Evolutionary conservation across 2,113 vertebrate species (phyloP).

Genomic region (Oreochromis aureus): DNA sequence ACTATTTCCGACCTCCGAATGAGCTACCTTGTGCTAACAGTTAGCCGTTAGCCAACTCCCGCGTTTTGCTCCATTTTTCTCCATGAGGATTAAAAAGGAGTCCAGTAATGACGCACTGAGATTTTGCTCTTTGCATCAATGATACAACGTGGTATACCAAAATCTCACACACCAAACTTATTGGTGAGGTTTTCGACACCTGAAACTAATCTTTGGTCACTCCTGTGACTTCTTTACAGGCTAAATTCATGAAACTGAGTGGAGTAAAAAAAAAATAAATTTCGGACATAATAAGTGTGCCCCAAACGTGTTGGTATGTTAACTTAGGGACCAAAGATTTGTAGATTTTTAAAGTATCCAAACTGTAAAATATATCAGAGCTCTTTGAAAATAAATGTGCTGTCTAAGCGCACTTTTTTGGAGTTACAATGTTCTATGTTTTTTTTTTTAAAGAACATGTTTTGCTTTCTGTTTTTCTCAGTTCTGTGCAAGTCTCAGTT

Average conservation of each 20-base stretch:
- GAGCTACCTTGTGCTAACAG: neutral
- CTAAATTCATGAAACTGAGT: neutral
- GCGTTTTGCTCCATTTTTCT: neutral
- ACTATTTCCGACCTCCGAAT: neutral
- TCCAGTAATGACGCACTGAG: neutral
- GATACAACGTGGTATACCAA: neutral
- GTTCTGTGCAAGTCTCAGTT: neutral
- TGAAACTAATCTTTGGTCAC: neutral
- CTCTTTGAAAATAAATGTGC: neutral
- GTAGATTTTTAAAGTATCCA: neutral
- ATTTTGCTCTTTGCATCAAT: neutral
- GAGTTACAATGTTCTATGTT: neutral
- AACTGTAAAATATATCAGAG: neutral
- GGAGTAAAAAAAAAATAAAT: rapidly evolving
- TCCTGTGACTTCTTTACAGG: neutral
- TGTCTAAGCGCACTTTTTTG: neutral
- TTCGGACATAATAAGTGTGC: neutral
- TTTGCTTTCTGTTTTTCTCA: neutral
- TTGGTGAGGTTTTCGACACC: neutral
- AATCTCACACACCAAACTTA: neutral
- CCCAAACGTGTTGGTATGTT: neutral
- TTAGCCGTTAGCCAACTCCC: neutral
- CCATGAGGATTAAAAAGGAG: neutral
- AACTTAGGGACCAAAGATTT: neutral
- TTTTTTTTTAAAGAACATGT: neutral